phyloP scores from a whole-genome alignment of 2,888 invertebrate genomes.

The Ophioninae sp. region DNA sequence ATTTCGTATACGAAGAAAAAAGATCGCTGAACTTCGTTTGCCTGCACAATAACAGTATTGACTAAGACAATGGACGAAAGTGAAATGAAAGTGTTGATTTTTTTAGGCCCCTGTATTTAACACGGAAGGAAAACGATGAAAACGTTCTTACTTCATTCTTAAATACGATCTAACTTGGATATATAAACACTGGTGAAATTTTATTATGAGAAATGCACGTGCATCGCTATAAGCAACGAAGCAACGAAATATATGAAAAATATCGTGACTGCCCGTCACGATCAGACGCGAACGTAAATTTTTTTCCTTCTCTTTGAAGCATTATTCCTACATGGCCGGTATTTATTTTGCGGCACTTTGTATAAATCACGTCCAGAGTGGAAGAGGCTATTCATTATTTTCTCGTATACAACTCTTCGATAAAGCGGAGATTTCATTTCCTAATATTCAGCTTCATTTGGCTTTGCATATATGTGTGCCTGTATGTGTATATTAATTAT shows the following conservation, averaged over 20 bases:
- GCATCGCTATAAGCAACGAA: neutral
- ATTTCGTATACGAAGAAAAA: neutral
- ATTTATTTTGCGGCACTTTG: slow-evolving; percentile 23
- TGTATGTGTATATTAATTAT: neutral
- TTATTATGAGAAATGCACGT: neutral
- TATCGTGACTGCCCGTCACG: neutral
- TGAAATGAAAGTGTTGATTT: slow-evolving; percentile 3
- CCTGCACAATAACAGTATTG: neutral
- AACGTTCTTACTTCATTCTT: slow-evolving; percentile 24
- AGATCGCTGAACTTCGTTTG: slow-evolving; percentile 38
- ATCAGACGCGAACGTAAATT: neutral
- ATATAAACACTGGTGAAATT: neutral
- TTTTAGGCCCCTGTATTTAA: neutral
- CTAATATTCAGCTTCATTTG: neutral
- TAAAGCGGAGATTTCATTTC: slow-evolving; percentile 35
- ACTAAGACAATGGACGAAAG: slow-evolving; percentile 18
- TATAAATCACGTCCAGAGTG: slow-evolving; percentile 21
- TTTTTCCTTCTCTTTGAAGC: neutral
- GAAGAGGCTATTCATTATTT: slow-evolving; percentile 43
- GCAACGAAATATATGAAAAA: neutral
- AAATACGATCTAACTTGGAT: neutral
- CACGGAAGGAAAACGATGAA: slow-evolving; percentile 6
- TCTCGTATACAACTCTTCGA: slow-evolving; percentile 27
- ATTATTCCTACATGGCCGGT: neutral
- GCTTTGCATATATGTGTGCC: neutral